Evolutionary conservation across 2,797 vertebrate species (phyloP).

Genomic region (Hypotaenidia philippensis): DNA sequence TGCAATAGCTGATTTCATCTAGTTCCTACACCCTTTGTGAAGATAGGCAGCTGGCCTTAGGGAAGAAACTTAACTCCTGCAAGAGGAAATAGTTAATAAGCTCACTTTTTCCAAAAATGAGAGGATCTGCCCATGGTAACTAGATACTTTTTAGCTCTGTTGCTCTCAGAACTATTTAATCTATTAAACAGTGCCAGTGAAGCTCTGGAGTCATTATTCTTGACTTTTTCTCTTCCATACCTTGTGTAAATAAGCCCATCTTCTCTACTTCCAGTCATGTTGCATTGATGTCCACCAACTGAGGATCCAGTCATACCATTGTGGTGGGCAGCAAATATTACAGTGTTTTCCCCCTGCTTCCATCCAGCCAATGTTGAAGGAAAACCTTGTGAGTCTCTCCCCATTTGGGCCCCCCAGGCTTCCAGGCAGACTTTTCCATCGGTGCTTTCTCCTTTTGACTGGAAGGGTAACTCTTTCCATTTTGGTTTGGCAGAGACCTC

Average conservation of each 20-base stretch:
- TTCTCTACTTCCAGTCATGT: neutral
- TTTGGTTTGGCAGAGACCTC: neutral
- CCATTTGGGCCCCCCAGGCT: neutral
- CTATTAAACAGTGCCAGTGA: neutral
- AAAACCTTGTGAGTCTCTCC: neutral
- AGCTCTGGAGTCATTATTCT: neutral
- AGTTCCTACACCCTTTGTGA: neutral
- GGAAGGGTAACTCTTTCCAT: neutral
- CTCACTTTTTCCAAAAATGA: neutral
- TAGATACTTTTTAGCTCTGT: neutral
- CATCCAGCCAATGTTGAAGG: rapidly evolving
- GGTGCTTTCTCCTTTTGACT: neutral
- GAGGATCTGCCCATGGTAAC: neutral
- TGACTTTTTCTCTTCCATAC: neutral
- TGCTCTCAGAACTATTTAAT: neutral
- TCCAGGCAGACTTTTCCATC: neutral
- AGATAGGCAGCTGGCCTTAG: neutral
- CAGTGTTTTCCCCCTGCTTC: neutral
- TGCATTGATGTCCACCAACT: rapidly evolving
- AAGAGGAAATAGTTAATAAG: neutral
- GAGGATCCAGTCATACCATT: neutral
- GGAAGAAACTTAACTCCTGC: neutral
- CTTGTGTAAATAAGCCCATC: neutral
- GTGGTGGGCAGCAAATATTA: neutral
- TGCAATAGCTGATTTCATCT: neutral